These are phyloP conservation scores for Irena cyanogastra DNA, from an alignment of 2,113 vertebrate genomes.

Conservation along the genomic window DNA sequence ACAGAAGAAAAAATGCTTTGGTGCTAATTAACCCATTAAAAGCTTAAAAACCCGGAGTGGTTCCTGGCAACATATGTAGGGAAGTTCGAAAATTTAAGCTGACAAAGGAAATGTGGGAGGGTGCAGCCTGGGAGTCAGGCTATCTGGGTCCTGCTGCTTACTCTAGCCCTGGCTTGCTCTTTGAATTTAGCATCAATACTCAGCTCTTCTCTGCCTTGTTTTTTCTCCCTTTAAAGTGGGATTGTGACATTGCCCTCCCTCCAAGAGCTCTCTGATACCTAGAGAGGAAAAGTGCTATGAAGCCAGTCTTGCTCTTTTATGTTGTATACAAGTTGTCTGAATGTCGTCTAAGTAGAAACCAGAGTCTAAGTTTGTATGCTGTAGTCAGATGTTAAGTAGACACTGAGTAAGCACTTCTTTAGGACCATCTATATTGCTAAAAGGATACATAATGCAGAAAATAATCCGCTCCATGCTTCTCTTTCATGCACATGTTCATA, in stretches of 20 bases:
- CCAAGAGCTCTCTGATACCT: neutral
- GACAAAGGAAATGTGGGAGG: neutral
- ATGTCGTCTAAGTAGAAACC: neutral
- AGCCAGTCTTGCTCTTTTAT: neutral
- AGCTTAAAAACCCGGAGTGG: constrained; percentile 42
- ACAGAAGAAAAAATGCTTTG: constrained; percentile 78
- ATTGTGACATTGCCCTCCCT: neutral
- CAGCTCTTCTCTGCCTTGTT: neutral
- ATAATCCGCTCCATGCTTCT: neutral
- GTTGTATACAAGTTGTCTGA: neutral
- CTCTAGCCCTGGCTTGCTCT: neutral
- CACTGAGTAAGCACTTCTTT: neutral
- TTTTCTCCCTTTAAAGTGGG: neutral
- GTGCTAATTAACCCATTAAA: constrained; percentile 77
- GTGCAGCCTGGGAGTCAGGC: neutral
- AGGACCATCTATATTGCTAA: neutral
- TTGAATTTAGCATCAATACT: neutral
- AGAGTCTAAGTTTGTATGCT: neutral
- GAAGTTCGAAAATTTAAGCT: constrained; percentile 3
- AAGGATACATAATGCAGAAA: neutral
- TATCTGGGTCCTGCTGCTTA: neutral
- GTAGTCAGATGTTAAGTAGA: neutral
- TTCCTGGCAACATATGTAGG: neutral
- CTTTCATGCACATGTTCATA: neutral
- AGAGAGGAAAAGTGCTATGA: neutral